Conservation (phyloP, 2,888 invertebrate species). For the Myopa tessellatipennis region DNA sequence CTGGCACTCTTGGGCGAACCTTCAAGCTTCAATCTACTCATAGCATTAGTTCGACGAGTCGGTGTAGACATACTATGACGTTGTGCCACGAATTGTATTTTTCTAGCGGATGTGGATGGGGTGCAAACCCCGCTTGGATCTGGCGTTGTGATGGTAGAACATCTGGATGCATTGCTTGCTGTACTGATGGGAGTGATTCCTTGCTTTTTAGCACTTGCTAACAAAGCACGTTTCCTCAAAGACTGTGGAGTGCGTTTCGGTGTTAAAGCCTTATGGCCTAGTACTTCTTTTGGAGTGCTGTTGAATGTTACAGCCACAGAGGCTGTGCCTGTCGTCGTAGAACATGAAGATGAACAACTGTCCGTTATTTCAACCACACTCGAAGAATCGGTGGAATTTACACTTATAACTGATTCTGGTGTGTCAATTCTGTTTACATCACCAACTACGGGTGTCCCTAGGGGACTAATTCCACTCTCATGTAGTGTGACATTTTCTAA, state of each 20-base stretch:
- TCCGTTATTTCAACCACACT: conserved; percentile 57
- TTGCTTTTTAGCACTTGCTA: conserved; percentile 63
- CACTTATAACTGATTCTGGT: conserved; percentile 52
- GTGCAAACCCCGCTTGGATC: conserved; percentile 11
- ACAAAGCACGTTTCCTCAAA: conserved; percentile 59
- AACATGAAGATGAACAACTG: conserved; percentile 41
- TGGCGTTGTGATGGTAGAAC: conserved; percentile 25
- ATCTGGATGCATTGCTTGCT: conserved; percentile 14
- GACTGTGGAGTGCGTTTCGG: conserved; percentile 60
- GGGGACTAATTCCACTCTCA: conserved; percentile 29
- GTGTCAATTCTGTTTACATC: conserved; percentile 40
- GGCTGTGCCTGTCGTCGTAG: conserved; percentile 29
- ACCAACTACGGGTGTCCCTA: conserved; percentile 37
- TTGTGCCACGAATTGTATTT: conserved; percentile 37
- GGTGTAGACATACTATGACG: conserved; percentile 53
- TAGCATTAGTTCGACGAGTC: neutral
- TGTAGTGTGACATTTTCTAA: conserved; percentile 9
- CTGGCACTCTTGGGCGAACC: neutral
- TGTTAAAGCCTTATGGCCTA: conserved; percentile 37
- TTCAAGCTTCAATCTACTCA: conserved; percentile 12
- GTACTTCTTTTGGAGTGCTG: conserved; percentile 47
- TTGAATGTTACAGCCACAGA: conserved; percentile 27
- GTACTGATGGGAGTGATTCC: conserved; percentile 42
- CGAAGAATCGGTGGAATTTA: conserved; percentile 56
- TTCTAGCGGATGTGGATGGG: neutral